Percentiles rank a stretch among this genome's conserved stretches.
phyloP scores from a whole-genome alignment of 2,797 vertebrate genomes.

The Mormyrus proboscirostris region DNA sequence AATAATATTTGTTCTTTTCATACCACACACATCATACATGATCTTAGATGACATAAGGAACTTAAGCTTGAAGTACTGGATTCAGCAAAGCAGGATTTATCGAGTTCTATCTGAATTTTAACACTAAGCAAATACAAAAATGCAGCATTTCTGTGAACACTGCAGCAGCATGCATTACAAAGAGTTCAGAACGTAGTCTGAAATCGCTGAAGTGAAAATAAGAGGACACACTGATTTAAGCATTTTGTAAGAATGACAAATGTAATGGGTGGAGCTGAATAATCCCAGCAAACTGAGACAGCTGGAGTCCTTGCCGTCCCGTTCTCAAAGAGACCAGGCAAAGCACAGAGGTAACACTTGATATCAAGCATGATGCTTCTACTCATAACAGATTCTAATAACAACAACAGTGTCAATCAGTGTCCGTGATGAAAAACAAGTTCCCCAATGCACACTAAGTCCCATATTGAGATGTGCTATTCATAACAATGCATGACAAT shows the following conservation, averaged over 20 bases:
- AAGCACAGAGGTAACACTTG: background rate
- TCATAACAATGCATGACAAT: background rate
- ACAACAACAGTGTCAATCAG: constrained; percentile 4
- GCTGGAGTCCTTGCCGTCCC: background rate
- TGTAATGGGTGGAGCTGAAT: background rate
- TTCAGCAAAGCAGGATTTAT: background rate
- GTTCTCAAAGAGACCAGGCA: background rate
- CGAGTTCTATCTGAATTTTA: background rate
- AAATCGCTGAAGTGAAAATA: background rate
- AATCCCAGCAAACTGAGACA: background rate
- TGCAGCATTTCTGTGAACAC: background rate
- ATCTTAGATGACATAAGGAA: background rate
- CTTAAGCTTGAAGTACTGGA: background rate
- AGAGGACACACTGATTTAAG: background rate
- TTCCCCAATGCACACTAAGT: background rate
- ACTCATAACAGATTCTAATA: background rate
- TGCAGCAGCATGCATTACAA: background rate
- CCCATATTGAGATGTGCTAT: background rate
- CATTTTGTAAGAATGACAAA: background rate
- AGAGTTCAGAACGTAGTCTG: background rate
- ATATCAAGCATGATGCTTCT: background rate
- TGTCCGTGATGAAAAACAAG: background rate
- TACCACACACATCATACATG: background rate
- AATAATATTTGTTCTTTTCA: background rate
- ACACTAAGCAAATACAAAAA: background rate